Evolutionary conservation across 2,113 vertebrate genomes (phyloP).

Genomic region (Pteropus alecto): DNA sequence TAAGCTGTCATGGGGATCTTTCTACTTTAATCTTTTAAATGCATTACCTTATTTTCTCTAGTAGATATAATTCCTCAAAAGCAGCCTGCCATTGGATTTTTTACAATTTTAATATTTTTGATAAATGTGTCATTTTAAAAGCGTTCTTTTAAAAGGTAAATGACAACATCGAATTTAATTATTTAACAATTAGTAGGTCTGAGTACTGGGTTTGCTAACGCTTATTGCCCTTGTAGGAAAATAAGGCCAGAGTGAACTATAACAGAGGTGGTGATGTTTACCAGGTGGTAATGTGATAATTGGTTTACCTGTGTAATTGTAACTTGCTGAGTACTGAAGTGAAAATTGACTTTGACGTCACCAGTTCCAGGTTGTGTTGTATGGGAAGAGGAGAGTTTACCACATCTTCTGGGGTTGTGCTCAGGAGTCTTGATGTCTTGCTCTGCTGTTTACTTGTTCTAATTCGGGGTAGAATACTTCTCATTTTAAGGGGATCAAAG

Average conservation of each 20-base stretch:
- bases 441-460: constrained; percentile 65
- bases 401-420: constrained; percentile 37
- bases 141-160: not conserved
- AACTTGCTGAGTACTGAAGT: not conserved
- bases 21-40: constrained; percentile 60
- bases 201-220: not conserved
- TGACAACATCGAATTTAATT: not conserved
- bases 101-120: not conserved
- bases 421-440: constrained; percentile 28
- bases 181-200: not conserved
- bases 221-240: not conserved
- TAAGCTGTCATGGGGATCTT: constrained; percentile 46
- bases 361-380: no score
- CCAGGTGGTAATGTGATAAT: not conserved
- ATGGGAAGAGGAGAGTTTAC: not conserved
- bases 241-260: not conserved
- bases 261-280: not conserved
- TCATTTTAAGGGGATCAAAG: constrained; percentile 76
- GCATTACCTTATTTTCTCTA: constrained; percentile 70
- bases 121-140: not conserved
- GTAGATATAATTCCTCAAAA: constrained; percentile 28
- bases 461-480: constrained; percentile 51
- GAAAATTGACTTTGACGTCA: not conserved
- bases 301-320: not conserved
- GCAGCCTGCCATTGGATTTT: not conserved